Evolutionary conservation across 2,888 invertebrate species (phyloP), one percentile per base, ranked within the genome.

Genomic region (Ennomos erosarius): DNA sequence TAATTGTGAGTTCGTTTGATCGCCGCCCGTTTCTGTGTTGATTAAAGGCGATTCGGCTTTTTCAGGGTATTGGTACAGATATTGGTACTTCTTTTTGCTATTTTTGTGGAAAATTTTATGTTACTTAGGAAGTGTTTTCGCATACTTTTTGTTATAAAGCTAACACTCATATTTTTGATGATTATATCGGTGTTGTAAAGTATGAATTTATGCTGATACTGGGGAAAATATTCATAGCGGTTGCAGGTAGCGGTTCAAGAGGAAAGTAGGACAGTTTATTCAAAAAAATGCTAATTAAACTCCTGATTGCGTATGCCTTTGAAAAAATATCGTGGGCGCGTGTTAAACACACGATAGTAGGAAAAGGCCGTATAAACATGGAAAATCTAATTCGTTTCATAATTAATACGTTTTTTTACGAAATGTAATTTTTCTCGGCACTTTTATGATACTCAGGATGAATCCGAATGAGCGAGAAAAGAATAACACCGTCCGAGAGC

Each of bases 401-500:
- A 88, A 90, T 90, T 90, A 89, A 89, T 87, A 89, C 80, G 82
- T 87, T 87, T 79, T 66, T 49, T 62, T 58, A 81, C 83, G 80
- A 81, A 78, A 73, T 70, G 69, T 71, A 66, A 65, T 72, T 76
- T 79, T 80, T 81, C 77, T 71, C 64, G 68, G 59, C 73, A 72
- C 82, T 87, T 85, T 84, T 76, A 75, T 76, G 79, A 74, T 71
- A 86, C 87, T 85, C 72, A 77, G 79, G 80, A 75, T 85, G 90
- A 89, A 90, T 90, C 81, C 80, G 87, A 90, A 90, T 88, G 90
- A 88, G 88, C 81, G 84, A 80, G 84, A 81, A 81, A 90, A 91
- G 89, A 90, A 91, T 86, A 91, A 90, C 90, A 90, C 73, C 70
- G 81, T 76, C 78, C 79, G 71, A 78, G 84, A 82, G 84, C 84